phyloP scores from a whole-genome alignment of 2,888 invertebrate genomes.

The Agrenia bidenticulata region DNA sequence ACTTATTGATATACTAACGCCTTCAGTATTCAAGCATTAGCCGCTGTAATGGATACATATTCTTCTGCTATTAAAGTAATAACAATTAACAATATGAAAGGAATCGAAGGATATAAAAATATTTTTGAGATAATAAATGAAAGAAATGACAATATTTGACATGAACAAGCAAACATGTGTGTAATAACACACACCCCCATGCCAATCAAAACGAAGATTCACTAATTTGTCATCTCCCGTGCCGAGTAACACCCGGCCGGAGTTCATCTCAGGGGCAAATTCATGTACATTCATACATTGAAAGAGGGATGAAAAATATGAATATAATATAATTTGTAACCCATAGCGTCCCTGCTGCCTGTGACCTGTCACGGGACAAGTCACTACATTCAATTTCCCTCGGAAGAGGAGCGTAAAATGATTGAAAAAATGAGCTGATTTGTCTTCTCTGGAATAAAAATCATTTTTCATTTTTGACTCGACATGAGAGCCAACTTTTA shows the following conservation, averaged over 20 bases:
- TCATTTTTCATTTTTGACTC: constrained; percentile 19
- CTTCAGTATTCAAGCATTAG: no score
- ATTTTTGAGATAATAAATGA: constrained; percentile 20
- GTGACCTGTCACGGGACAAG: constrained; percentile 10
- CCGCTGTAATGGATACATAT: no score
- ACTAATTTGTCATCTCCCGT: constrained; percentile 17
- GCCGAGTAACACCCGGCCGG: background rate
- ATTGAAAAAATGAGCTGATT: constrained; percentile 22
- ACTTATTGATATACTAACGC: background rate
- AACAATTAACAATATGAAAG: no score
- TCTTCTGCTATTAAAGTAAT: no score
- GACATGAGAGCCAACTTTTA: background rate
- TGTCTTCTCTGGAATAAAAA: constrained; percentile 13
- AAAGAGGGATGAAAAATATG: background rate
- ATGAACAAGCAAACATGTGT: constrained; percentile 23
- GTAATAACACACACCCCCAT: constrained; percentile 21
- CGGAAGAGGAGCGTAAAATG: constrained; percentile 5
- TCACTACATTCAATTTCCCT: constrained; percentile 18
- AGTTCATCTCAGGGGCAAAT: background rate
- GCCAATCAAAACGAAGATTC: constrained; percentile 20
- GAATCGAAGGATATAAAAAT: no score
- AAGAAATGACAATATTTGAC: constrained; percentile 23
- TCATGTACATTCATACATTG: background rate
- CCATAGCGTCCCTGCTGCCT: background rate
- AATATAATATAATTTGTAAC: background rate